These are phyloP conservation scores for Numenius arquata DNA, from an alignment of 2,113 vertebrate species.

Conservation along the genomic window DNA sequence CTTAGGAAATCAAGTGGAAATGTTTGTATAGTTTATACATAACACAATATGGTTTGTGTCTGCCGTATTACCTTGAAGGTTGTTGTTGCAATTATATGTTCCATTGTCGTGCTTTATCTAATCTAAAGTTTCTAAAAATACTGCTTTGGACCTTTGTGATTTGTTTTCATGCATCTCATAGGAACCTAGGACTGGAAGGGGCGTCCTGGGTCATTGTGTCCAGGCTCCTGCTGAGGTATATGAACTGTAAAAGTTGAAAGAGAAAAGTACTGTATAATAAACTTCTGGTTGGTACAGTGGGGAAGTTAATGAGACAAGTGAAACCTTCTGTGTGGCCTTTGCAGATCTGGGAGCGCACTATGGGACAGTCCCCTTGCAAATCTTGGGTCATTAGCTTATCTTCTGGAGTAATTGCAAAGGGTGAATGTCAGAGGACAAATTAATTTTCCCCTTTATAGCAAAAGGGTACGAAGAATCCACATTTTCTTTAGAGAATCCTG, in stretches of 20 bases:
- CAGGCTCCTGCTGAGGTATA: constrained; percentile 43
- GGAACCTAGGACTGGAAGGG: constrained; percentile 1
- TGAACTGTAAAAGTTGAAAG: constrained; percentile 68
- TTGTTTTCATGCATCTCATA: constrained; percentile 44
- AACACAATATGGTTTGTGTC: not conserved
- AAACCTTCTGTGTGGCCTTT: constrained; percentile 59
- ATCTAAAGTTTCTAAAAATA: constrained; percentile 49
- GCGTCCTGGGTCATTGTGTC: constrained; percentile 7
- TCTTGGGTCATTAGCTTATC: constrained; percentile 68
- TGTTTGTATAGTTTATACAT: not conserved
- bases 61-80: not conserved
- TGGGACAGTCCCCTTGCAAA: constrained; percentile 48
- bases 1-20: constrained; percentile 54
- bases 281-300: constrained; percentile 46
- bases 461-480: not conserved
- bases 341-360: constrained; percentile 2
- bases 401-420: constrained; percentile 44
- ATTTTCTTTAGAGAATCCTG: constrained; percentile 45
- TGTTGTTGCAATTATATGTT: not conserved
- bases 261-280: constrained; percentile 51
- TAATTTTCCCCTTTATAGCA: not conserved
- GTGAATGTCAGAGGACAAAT: constrained; percentile 36
- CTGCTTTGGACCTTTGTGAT: constrained; percentile 49
- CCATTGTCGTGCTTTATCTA: constrained; percentile 44
- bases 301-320: constrained; percentile 62